These are phyloP conservation scores for Microcebus tavaratra DNA, from an alignment of 2,113 vertebrate genomes.

Conservation along the genomic window DNA sequence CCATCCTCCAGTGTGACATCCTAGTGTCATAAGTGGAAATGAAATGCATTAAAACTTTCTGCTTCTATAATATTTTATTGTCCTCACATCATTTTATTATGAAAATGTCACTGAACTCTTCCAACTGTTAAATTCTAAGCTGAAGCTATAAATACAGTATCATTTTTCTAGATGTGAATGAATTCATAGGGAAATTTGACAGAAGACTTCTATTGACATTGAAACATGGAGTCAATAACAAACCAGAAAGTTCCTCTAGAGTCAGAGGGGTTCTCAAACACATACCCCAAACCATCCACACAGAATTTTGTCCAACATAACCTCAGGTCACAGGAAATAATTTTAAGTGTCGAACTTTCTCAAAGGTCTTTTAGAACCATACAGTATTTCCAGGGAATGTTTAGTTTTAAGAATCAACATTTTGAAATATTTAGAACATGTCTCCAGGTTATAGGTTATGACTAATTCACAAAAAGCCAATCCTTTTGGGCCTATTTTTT, in stretches of 20 bases:
- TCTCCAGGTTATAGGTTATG: neutral
- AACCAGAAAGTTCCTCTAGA: neutral
- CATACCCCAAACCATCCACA: neutral
- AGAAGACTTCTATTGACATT: neutral
- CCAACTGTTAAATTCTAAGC: constrained; percentile 72
- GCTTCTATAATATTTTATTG: constrained; percentile 1
- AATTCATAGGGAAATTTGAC: constrained; percentile 43
- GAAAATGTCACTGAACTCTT: constrained; percentile 75
- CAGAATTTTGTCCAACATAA: neutral
- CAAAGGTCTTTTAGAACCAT: constrained; percentile 16
- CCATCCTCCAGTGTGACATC: constrained; percentile 28
- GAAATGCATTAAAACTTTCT: constrained; percentile 1
- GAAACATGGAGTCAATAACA: neutral
- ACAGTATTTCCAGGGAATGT: neutral
- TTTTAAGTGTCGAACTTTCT: neutral
- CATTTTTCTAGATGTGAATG: constrained; percentile 66
- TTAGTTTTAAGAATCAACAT: neutral
- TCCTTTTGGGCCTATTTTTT: neutral
- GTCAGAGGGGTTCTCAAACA: neutral
- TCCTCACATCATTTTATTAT: constrained; percentile 66
- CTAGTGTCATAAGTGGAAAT: constrained; percentile 4
- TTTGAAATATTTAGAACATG: neutral
- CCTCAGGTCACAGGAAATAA: neutral
- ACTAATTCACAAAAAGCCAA: neutral
- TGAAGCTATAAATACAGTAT: constrained; percentile 50